Percentiles rank a stretch among this genome's conserved stretches.
phyloP scores from a whole-genome alignment of 2,797 vertebrate species.

The Clarias platycephalus region DNA sequence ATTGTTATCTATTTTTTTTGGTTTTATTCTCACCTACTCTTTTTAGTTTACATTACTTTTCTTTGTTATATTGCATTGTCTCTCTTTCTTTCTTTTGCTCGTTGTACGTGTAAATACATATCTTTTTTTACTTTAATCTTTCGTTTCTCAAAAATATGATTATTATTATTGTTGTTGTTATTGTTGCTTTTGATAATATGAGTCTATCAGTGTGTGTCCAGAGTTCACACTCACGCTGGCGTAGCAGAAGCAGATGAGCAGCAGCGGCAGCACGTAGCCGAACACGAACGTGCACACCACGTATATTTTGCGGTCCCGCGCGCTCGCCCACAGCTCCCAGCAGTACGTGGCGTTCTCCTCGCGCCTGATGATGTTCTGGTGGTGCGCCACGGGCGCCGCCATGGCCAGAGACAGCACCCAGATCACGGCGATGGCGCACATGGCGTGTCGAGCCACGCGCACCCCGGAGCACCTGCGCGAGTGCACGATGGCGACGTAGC shows the following conservation, averaged over 20 bases:
- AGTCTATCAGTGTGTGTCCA: not conserved
- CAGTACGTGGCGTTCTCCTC: constrained; percentile 85
- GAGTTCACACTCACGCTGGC: constrained; percentile 81
- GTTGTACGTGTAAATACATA: not conserved
- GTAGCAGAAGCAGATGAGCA: constrained; percentile 96
- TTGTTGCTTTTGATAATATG: not conserved
- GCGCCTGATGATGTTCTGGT: constrained; percentile 82
- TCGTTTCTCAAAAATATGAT: not conserved
- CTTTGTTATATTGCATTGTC: not conserved
- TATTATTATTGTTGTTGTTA: not conserved
- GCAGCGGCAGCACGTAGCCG: constrained; percentile 88
- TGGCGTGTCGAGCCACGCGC: constrained; percentile 81
- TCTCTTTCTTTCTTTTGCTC: not conserved
- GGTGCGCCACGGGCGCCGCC: constrained; percentile 88
- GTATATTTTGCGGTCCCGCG: constrained; percentile 84
- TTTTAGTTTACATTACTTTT: not conserved
- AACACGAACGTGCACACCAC: constrained; percentile 91
- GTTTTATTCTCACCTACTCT: not conserved
- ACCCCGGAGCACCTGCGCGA: constrained; percentile 86
- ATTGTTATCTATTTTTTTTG: no score
- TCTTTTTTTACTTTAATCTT: not conserved
- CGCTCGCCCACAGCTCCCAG: constrained; percentile 90
- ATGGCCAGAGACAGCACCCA: constrained; percentile 88
- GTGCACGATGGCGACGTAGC: constrained; percentile 94
- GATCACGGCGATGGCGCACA: constrained; percentile 84